phyloP scores from a whole-genome alignment of 2,888 invertebrate species.

The Nephrotoma flavescens region DNA sequence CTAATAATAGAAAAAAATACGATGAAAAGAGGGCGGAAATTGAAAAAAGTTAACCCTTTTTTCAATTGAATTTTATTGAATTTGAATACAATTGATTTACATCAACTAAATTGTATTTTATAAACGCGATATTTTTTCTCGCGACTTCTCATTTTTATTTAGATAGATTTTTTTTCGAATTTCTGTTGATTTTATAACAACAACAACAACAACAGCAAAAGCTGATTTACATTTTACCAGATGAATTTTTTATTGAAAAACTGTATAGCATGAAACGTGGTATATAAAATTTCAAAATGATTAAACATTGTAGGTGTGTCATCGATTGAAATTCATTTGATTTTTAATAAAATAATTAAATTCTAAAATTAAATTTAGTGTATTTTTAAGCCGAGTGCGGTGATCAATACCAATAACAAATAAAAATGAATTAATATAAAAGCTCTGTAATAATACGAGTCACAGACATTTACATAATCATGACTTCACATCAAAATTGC shows the following conservation, averaged over 20 bases:
- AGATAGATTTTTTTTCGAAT: neutral
- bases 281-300: neutral
- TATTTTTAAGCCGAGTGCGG: neutral
- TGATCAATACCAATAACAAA: too few species aligned
- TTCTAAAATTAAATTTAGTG: neutral
- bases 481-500: too few species aligned
- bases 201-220: neutral
- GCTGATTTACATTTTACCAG: neutral
- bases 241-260: neutral
- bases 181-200: neutral
- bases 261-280: neutral
- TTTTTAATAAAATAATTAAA: neutral
- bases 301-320: neutral
- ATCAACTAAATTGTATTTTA: neutral
- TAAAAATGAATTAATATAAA: too few species aligned
- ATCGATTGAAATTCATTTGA: neutral
- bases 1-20: neutral
- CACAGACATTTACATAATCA: too few species aligned
- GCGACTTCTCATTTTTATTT: neutral
- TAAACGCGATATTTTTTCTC: neutral
- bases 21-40: neutral
- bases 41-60: neutral
- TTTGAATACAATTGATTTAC: neutral
- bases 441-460: too few species aligned
- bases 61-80: neutral